Conservation (phyloP, 2,113 vertebrate genomes). For the Scomber colias region DNA sequence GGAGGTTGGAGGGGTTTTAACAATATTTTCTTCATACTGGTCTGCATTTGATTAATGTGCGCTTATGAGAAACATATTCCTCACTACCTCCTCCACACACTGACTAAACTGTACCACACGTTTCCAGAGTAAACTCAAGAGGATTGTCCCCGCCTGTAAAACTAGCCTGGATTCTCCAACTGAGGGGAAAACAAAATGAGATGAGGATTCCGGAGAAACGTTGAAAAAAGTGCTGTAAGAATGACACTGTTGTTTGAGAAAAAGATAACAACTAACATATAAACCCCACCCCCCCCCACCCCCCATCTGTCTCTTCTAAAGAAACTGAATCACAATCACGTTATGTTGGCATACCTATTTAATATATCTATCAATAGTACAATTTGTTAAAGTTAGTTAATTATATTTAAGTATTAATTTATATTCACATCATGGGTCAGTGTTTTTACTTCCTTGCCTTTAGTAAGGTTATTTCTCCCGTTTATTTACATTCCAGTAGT, state of each 20-base stretch:
- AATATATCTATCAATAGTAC: slow-evolving; percentile 36
- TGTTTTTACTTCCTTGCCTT: slow-evolving; percentile 28
- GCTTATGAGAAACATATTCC: slow-evolving; percentile 26
- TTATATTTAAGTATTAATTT: slow-evolving; percentile 25
- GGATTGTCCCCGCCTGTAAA: slow-evolving; percentile 69
- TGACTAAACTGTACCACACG: slow-evolving; percentile 31
- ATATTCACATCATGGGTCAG: slow-evolving; percentile 42
- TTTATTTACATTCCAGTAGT: slow-evolving; percentile 62
- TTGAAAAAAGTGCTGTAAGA: slow-evolving; percentile 45
- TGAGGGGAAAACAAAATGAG: slow-evolving; percentile 4
- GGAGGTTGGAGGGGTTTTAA: not conserved
- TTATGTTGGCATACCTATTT: slow-evolving; percentile 27
- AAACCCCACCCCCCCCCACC: too few relatives aligned
- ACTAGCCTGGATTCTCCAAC: slow-evolving; percentile 33
- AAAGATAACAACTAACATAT: slow-evolving; percentile 7
- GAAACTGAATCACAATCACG: slow-evolving; percentile 16
- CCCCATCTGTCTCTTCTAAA: not conserved
- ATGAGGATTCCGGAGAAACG: slow-evolving; percentile 2
- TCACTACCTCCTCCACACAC: slow-evolving; percentile 18
- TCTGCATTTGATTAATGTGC: slow-evolving; percentile 47
- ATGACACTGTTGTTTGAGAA: slow-evolving; percentile 9
- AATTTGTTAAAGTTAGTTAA: slow-evolving; percentile 50
- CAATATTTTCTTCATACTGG: not conserved
- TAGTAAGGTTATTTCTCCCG: slow-evolving; percentile 9
- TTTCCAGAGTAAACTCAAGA: slow-evolving; percentile 58